Evolutionary conservation across 2,113 vertebrate genomes (phyloP), one percentile per base, ranked within the genome.

Genomic region (Alethe castanea): DNA sequence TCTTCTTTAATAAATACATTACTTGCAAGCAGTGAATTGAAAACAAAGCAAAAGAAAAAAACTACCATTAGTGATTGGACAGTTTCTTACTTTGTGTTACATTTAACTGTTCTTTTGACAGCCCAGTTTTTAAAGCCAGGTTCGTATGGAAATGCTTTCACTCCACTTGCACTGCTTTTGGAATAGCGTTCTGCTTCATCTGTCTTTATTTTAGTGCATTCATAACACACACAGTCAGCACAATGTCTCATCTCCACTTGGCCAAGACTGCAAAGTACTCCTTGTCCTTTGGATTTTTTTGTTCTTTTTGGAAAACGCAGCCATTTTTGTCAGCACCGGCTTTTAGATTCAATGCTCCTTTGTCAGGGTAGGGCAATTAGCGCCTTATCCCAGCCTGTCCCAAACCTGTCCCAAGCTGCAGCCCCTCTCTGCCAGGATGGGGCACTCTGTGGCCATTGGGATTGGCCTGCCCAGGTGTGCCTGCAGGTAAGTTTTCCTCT

Each of bases 101-200:
- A 99, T 99, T 99, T 99, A 99, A 99, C 99, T 99, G 99, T 99
- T 99, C 99, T 99, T 99, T 99, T 99, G 99, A 99, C 99, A 99
- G 99, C 99, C 99, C 99, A 99, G 99, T 99, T 99, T 99, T 98
- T 99, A 99, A 99, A 99, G 99, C 99, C 99, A 99, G 99, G 99
- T 99, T 99, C 99, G 99, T 99, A 99, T 99, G 99, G 99, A 99
- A 99, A 99, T 99, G 99, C 99, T 99, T 99, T 99, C 99, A 99
- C 99, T 99, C 99, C 99, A 99, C 99, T 99, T 99, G 99, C 99
- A 99, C 99, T 99, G 99, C 99, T 99, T 99, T 99, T 99, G 99
- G 99, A 99, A 99, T 98, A 98, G 99, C 99, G 98, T 99, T 98
- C 98, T 98, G 98, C 98, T 99, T 99, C 99, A 99, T 99, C 98